These are phyloP conservation scores for Caerostris darwini DNA, from an alignment of 1,140 invertebrate species.

Conservation along the genomic window DNA sequence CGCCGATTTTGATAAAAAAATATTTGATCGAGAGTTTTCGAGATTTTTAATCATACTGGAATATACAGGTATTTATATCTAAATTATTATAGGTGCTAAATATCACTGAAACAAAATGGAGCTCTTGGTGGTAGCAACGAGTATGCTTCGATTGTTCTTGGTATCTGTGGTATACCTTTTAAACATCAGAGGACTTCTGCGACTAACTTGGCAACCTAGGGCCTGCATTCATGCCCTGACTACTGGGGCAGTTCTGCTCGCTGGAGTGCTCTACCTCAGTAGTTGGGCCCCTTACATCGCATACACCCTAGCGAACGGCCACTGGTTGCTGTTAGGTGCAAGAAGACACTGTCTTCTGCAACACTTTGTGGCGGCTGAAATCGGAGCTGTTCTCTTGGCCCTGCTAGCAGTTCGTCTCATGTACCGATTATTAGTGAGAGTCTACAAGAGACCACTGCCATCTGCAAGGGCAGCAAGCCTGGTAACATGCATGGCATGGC, in stretches of 20 bases:
- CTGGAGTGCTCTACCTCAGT: constrained; percentile 73
- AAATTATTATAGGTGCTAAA: neutral
- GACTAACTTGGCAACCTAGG: constrained; percentile 61
- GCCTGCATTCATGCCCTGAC: constrained; percentile 71
- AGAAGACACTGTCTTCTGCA: constrained; percentile 78
- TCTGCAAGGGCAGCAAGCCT: constrained; percentile 64
- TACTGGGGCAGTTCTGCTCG: constrained; percentile 69
- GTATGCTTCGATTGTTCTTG: constrained; percentile 65
- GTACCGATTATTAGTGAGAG: constrained; percentile 60
- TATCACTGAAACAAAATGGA: constrained; percentile 57
- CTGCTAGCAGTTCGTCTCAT: constrained; percentile 76
- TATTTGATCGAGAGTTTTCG: neutral
- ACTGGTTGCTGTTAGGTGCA: constrained; percentile 77
- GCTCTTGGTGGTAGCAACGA: constrained; percentile 66
- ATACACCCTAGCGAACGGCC: constrained; percentile 76
- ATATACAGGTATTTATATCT: neutral
- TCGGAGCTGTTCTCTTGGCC: constrained; percentile 76
- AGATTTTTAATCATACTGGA: neutral
- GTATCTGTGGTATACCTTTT: constrained; percentile 71
- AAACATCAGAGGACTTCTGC: constrained; percentile 66
- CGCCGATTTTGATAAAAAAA: too few species aligned
- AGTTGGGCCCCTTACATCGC: constrained; percentile 78
- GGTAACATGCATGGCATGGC: constrained; percentile 75
- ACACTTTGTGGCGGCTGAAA: constrained; percentile 71
- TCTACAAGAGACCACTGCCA: constrained; percentile 46